Base-by-base conservation (phyloP, 2,797 vertebrate genomes). In the Poecile montanus region DNA sequence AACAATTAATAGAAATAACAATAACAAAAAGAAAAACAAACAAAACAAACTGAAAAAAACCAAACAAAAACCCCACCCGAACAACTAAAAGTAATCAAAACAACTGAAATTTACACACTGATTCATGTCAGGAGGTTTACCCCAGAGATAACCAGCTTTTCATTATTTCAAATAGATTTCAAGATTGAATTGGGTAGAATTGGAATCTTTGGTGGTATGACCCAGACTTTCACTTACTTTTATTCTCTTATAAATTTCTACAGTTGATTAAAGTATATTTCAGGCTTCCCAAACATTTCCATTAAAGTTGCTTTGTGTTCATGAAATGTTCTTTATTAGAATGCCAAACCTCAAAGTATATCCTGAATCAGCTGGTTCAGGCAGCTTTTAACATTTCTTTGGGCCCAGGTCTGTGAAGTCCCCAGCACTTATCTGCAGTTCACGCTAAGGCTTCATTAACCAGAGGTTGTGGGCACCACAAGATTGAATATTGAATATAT, bases 261-360 rank as follows among this genome's bases (percentile, higher is more conserved):
- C 57, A 65, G 18, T 87, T 92, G 89, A 86, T 91, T 89, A 61
- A 89, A 83, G 27, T 38, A 17, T 51, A 72, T 58, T 91, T 86
- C 76, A 81, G 23, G 9, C 58, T 89, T 88, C 45, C 27, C 47
- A 81, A 65, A 80, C n/a, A 72, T 68, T 88, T 68, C 70, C 34
- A 78, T 79, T 66, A 61, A 44, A 56, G 2, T 26, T 50, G 57
- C 45, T 83, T 92, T 83, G 45, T 78, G 91, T 81, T 71, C 50
- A 66, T 72, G 51, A 58, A 88, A 57, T 3, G 4, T 61, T 79
- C 61, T 85, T 92, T 88, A 88, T 29, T n/a, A 72, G 44, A 85
- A 89, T 34, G 44, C 65, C 82, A 92, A 75, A 72, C 75, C 58
- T 77, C 79, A 77, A 68, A 85, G 30, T 29, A 44, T 77, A 84